phyloP scores from a whole-genome alignment of 2,888 invertebrate species.

The Drymonia ruficornis region DNA sequence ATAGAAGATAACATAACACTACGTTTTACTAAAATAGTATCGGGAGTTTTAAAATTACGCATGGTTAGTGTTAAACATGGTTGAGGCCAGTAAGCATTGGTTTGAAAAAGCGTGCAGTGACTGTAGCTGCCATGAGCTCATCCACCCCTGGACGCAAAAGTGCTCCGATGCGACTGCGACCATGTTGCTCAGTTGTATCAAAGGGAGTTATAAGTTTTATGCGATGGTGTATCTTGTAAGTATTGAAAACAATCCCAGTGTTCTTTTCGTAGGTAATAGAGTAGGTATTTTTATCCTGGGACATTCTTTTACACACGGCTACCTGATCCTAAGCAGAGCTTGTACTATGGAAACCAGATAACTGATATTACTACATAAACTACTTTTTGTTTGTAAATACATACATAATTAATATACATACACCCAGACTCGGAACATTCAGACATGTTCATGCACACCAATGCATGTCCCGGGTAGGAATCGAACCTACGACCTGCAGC shows the following conservation, averaged over 20 bases:
- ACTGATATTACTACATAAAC: too few relatives aligned
- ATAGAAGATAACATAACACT: not conserved
- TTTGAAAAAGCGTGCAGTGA: slow-evolving; percentile 71
- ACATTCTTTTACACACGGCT: too few relatives aligned
- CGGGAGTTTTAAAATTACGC: slow-evolving; percentile 11
- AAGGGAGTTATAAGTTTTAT: slow-evolving; percentile 80
- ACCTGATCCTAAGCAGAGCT: too few relatives aligned
- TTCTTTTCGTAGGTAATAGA: not conserved
- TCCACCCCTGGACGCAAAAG: slow-evolving; percentile 78
- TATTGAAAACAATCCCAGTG: slow-evolving; percentile 26
- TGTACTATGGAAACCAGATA: too few relatives aligned
- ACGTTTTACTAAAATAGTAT: slow-evolving; percentile 12
- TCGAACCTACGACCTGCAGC: too few relatives aligned
- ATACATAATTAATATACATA: too few relatives aligned
- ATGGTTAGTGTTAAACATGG: slow-evolving; percentile 57
- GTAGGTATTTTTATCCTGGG: too few relatives aligned
- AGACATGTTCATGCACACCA: too few relatives aligned
- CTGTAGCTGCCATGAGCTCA: slow-evolving; percentile 66
- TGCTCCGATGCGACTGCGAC: slow-evolving; percentile 71
- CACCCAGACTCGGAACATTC: too few relatives aligned
- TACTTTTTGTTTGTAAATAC: too few relatives aligned
- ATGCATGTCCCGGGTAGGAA: too few relatives aligned
- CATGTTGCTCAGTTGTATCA: slow-evolving; percentile 73
- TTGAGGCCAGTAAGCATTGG: slow-evolving; percentile 79
- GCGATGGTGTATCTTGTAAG: slow-evolving; percentile 81